Evolutionary conservation across 2,113 vertebrate genomes (phyloP), one percentile per base, ranked within the genome.

Genomic region (Thryonomys swinderianus): DNA sequence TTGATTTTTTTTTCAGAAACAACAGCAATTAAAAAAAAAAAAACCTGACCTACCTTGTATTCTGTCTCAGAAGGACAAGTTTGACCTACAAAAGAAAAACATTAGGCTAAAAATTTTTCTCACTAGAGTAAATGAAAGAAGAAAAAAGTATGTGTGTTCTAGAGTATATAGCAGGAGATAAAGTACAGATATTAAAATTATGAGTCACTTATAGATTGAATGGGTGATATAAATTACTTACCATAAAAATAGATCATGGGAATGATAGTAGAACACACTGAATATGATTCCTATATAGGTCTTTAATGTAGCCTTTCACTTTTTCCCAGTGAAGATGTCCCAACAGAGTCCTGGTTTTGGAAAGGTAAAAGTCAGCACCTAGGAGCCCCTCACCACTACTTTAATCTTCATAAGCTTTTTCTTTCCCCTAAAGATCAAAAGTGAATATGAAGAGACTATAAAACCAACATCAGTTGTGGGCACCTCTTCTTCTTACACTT

Each of bases 371-470:
- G 32, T 5, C 59, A 79, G 9, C 20, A 12, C 42, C 37, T 87
- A 71, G 67, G 23, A 93, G 89, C 37, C 40, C 40, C 91, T 32
- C 7, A 40, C 12, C 45, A 80, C 9, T 78, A 51, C 5, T 55
- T 3, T 21, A 42, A 57, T 85, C 61, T 67, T 94, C 84, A 89
- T 94, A 93, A 95, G 90, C 88, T 95, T 98, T 67, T 97, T 97
- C 98, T 98, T 93, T 98, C 96, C 94, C 98, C 94, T 98, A 98
- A 99, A 99, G 99, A 99, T 98, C 96, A 98, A 98, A 98, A 98
- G 96, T 98, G 98, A 90, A 6, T 98, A 98, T 98, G 98, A 97
- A 98, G 98, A 98, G 95, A 98, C 98, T 98, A 98, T 98, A 97
- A 98, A 98, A 98, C 97, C 98, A 97, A 98, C 98, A 95, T 96